These are phyloP conservation scores for Carollia perspicillata DNA, from an alignment of 2,113 vertebrate genomes.

Conservation along the genomic window DNA sequence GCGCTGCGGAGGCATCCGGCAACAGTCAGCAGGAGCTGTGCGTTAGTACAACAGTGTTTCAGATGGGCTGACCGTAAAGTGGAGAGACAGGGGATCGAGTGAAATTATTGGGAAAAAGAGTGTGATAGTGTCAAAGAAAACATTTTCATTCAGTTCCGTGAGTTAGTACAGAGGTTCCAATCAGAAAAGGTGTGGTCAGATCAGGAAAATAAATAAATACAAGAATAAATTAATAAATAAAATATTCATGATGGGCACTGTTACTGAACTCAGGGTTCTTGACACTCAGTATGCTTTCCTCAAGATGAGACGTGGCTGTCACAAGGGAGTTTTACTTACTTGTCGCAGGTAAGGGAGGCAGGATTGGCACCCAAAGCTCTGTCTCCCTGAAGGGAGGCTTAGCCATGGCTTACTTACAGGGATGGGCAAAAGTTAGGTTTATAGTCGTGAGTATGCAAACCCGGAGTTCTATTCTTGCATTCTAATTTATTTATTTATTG, in stretches of 20 bases:
- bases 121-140: neutral
- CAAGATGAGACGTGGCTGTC: neutral
- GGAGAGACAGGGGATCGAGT: neutral
- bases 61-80: neutral
- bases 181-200: neutral
- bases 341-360: neutral
- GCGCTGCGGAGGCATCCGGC: neutral
- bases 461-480: too few species aligned
- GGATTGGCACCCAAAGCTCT: neutral
- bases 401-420: neutral
- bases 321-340: neutral
- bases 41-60: neutral
- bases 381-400: neutral
- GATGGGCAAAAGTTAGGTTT: neutral
- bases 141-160: neutral
- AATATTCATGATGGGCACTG: neutral
- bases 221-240: neutral
- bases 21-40: neutral
- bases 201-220: neutral
- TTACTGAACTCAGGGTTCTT: neutral
- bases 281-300: neutral
- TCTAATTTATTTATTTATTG: neutral
- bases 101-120: neutral
- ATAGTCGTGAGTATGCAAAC: neutral
- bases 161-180: neutral